Evolutionary conservation across 2,113 vertebrate species (phyloP), one percentile per base, ranked within the genome.

Genomic region (Craseonycteris thonglongyai): DNA sequence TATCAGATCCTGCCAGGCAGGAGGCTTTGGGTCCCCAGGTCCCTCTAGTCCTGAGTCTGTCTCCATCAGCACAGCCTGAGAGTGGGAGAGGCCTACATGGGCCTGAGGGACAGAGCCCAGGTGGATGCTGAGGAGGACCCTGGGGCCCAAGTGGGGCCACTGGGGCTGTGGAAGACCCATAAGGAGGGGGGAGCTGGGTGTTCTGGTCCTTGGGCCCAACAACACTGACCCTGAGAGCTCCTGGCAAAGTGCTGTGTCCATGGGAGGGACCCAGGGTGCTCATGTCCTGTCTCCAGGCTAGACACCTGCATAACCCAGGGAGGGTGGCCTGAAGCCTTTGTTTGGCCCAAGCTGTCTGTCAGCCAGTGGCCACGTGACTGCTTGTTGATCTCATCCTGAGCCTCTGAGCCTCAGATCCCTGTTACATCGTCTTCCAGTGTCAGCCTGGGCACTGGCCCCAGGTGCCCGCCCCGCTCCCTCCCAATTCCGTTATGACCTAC

Each of bases 321-420:
- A 87, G 54, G 33, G 38, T 38, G 18, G 40, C 91, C 56, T 19
- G 47, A 78, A 78, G 78, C 49, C 85, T 65, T 51, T 38, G 78
- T 83, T 78, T n/a, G 63, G 94, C 84, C 76, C 0, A 3, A 92
- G 71, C 95, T 97, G 95, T 85, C 95, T 72, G 80, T 97, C 96
- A 97, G 5, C 68, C 2, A 3, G 13, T 54, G 80, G 65, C 81
- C 92, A 88, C 61, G 30, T 1, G 88, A 96, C 97, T 94, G 95
- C 81, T 81, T 92, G 94, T 93, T 97, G 96, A 97, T 97, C 95
- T 97, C 92, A 97, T 97, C 95, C 88, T 28, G 66, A 95, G 72
- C 35, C 80, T 94, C 94, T 1, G 49, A 95, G 92, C 92, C 94
- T 61, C 72, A 96, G 76, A 85, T 88, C 96, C 88, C 56, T 90